A percentile compares a stretch with the other conserved stretches of the same genome.
phyloP scores from a whole-genome alignment of 30 jellyfish, hydroid and myxozoan genomes.

The Aurelia sp. region DNA sequence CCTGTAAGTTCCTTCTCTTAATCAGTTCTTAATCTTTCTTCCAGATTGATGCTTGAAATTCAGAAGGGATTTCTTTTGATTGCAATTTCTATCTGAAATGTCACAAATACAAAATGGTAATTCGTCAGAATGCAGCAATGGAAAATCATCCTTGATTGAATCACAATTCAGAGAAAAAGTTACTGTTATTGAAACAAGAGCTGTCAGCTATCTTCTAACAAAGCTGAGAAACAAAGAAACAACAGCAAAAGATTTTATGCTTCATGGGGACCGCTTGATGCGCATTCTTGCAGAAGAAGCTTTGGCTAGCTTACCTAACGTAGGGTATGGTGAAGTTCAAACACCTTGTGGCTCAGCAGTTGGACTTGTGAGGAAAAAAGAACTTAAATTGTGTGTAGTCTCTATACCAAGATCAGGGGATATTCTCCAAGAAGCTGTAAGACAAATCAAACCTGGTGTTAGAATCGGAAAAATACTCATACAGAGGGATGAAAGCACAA shows the following conservation, averaged over 20 bases:
- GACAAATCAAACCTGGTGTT: slow-evolving; percentile 87
- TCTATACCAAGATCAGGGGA: slow-evolving; percentile 94
- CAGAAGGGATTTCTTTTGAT: too few species aligned
- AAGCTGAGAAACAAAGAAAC: slow-evolving; percentile 85
- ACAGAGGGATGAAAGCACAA: slow-evolving; percentile 90
- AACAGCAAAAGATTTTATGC: slow-evolving; percentile 74
- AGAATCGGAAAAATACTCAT: slow-evolving; percentile 86
- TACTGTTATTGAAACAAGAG: slow-evolving; percentile 75
- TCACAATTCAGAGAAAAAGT: slow-evolving; percentile 45
- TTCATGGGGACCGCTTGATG: slow-evolving; percentile 93
- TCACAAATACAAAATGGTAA: slow-evolving; percentile 20
- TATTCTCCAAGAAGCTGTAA: slow-evolving; percentile 93
- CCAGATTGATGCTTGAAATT: too few species aligned
- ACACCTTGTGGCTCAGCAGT: slow-evolving; percentile 88
- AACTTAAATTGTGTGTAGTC: slow-evolving; percentile 77
- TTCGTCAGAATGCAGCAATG: too few species aligned
- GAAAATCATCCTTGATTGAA: too few species aligned
- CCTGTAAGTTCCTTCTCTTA: too few species aligned
- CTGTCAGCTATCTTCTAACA: slow-evolving; percentile 72
- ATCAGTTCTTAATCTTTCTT: too few species aligned
- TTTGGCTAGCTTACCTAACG: slow-evolving; percentile 78
- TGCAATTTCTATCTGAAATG: slow-evolving; percentile 1
- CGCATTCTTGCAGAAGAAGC: slow-evolving; percentile 96
- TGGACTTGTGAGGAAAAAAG: slow-evolving; percentile 69
- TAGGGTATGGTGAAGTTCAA: slow-evolving; percentile 71